Evolutionary conservation across 37 sponge, comb jelly and placozoan genomes (phyloP), one percentile per base, ranked within the genome.

Genomic region (Haliclona indistincta): DNA sequence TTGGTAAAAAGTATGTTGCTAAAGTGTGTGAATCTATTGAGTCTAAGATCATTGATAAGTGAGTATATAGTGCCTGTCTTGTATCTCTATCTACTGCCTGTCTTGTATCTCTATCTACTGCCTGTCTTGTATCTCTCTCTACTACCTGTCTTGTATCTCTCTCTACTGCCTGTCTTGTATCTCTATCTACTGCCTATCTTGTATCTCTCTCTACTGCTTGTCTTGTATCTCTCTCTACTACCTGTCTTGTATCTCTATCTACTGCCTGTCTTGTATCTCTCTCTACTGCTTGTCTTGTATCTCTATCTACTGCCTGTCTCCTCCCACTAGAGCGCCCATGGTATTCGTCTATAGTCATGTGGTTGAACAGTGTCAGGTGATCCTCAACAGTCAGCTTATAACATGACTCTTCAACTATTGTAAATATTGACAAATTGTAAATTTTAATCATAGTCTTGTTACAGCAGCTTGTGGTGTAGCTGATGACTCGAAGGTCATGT

Each of bases 321-420:
- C 5, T 26, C 10, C 4, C 38, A 4, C 5, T 29, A 78, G 79
- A 34, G 78, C 60, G 23, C 73, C 79, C 2, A 17, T 87, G 53
- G 38, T 87, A 33, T 70, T 87, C 28, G 42, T 87, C 25, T 87
- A 81, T 60, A 87, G 82, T 47, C 72, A 71, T 44, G 70, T 81
- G 15, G 55, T 71, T 41, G 88, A 87, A 49, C 70, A 73, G 71
- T 87, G 81, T 81, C 88, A 87, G 42, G 61, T 63, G 11, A 40
- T 87, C 6, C 66, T 87, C 55, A 76, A 87, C 49, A 54, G 60
- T 36, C 78, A 63, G n/a, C n/a, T n/a, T n/a, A n/a, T n/a, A n/a
- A n/a, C n/a, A n/a, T n/a, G n/a, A n/a, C n/a, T n/a, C n/a, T n/a
- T 60, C 7, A 60, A 23, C 62, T 3, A 29, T 56, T 7, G 29